phyloP scores from a whole-genome alignment of 2,888 invertebrate species.

The Creontiades dilutus region DNA sequence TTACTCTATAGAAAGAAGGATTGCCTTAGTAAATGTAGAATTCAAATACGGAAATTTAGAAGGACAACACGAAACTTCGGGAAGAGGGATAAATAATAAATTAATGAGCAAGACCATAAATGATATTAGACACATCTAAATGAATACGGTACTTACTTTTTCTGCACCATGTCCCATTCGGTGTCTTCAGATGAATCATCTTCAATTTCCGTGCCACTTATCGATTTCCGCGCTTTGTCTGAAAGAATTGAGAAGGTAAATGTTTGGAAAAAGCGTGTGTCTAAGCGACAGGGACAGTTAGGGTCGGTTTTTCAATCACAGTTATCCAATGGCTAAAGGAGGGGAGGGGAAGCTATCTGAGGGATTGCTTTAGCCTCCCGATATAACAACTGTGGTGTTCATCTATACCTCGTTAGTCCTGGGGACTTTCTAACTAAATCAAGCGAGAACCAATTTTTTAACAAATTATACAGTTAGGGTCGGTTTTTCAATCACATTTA shows the following conservation, averaged over 20 bases:
- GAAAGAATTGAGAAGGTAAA: background rate
- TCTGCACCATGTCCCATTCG: slow-evolving; percentile 59
- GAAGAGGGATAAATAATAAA: background rate
- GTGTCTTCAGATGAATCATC: slow-evolving; percentile 57
- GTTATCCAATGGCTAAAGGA: too few species aligned
- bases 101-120: background rate
- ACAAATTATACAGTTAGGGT: too few species aligned
- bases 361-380: too few species aligned
- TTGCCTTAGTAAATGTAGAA: background rate
- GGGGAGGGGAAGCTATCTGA: too few species aligned
- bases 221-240: background rate
- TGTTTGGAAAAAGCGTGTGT: too few species aligned
- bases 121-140: background rate
- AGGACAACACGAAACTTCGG: slow-evolving; percentile 33
- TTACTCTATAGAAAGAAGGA: background rate
- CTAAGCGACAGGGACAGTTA: too few species aligned
- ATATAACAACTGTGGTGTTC: too few species aligned
- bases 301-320: too few species aligned
- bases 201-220: background rate
- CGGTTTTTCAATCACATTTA: too few species aligned
- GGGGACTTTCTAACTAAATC: too few species aligned
- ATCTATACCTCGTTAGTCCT: too few species aligned
- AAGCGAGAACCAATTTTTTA: too few species aligned
- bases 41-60: background rate
- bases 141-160: slow-evolving; percentile 48